Conservation (phyloP, 2,888 invertebrate genomes). For the Ecliptopera silaceata region DNA sequence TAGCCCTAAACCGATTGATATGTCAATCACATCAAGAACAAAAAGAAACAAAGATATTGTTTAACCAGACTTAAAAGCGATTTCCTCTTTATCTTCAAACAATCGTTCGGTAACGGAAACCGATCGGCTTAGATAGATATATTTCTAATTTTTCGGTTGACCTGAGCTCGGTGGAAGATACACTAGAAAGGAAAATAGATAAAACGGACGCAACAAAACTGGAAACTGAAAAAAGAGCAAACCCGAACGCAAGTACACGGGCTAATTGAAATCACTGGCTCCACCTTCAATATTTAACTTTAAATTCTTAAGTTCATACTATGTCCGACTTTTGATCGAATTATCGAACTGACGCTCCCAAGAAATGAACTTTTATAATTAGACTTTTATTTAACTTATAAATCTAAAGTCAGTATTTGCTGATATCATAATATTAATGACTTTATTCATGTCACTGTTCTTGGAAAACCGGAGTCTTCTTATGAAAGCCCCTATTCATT, state of each 20-base stretch:
- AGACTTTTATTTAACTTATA: slow-evolving; percentile 28
- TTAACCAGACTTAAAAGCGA: slow-evolving; percentile 25
- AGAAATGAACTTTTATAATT: slow-evolving; percentile 34
- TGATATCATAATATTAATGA: slow-evolving; percentile 44
- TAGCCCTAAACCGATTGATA: slow-evolving; percentile 5
- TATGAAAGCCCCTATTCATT: slow-evolving; percentile 31
- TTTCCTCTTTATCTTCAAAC: slow-evolving; percentile 22
- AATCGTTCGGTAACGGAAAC: slow-evolving; percentile 47
- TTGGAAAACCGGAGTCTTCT: slow-evolving; percentile 32
- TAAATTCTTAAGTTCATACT: slow-evolving; percentile 37
- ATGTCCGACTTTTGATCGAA: slow-evolving; percentile 42
- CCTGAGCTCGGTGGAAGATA: slow-evolving; percentile 55
- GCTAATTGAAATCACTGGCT: slow-evolving; percentile 60
- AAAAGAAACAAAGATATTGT: slow-evolving; percentile 22
- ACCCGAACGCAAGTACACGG: slow-evolving; percentile 46
- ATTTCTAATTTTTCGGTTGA: slow-evolving; percentile 77
- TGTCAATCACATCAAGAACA: slow-evolving; percentile 7
- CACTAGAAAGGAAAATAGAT: slow-evolving; percentile 64
- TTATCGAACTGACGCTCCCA: slow-evolving; percentile 34
- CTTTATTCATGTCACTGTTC: slow-evolving; percentile 39
- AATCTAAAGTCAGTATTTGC: slow-evolving; percentile 29
- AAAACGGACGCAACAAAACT: slow-evolving; percentile 63
- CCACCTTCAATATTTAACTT: slow-evolving; percentile 54
- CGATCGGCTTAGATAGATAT: slow-evolving; percentile 65
- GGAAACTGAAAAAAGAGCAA: slow-evolving; percentile 54